phyloP scores from a whole-genome alignment of 2,113 vertebrate species.

The Pardalotus punctatus region DNA sequence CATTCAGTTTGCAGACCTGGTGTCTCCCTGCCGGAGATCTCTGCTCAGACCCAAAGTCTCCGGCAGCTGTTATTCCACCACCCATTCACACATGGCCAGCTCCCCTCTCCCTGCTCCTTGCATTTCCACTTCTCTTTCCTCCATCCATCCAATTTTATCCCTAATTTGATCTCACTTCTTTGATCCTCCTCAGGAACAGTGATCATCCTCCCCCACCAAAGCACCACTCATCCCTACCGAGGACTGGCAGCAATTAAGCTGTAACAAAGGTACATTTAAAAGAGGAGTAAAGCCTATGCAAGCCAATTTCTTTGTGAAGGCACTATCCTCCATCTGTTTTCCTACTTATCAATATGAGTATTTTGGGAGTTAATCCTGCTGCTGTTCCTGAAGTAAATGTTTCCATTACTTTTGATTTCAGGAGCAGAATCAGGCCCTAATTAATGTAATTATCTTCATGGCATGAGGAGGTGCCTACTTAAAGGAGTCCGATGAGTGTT shows the following conservation, averaged over 20 bases:
- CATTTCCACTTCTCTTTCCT: not conserved
- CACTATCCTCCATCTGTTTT: not conserved
- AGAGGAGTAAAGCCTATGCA: not conserved
- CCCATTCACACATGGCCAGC: not conserved
- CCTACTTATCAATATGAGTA: not conserved
- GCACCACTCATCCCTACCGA: not conserved
- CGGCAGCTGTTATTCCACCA: not conserved
- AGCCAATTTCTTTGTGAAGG: not conserved
- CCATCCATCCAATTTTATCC: not conserved
- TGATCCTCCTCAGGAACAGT: not conserved
- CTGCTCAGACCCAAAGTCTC: not conserved
- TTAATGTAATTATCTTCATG: not conserved
- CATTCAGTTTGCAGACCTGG: constrained; percentile 42
- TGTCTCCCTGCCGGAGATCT: not conserved
- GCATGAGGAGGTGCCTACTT: not conserved
- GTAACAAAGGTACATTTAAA: not conserved
- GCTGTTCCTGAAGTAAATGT: not conserved
- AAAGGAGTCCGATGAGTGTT: not conserved
- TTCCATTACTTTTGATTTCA: not conserved
- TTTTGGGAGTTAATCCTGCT: not conserved
- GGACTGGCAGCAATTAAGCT: not conserved
- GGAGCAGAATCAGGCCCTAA: not conserved
- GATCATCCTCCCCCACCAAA: not conserved
- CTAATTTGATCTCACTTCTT: constrained; percentile 10
- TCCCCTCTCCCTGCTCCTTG: not conserved